Base-by-base conservation (phyloP, 1,140 invertebrate species). In the Drosophila navojoa region DNA sequence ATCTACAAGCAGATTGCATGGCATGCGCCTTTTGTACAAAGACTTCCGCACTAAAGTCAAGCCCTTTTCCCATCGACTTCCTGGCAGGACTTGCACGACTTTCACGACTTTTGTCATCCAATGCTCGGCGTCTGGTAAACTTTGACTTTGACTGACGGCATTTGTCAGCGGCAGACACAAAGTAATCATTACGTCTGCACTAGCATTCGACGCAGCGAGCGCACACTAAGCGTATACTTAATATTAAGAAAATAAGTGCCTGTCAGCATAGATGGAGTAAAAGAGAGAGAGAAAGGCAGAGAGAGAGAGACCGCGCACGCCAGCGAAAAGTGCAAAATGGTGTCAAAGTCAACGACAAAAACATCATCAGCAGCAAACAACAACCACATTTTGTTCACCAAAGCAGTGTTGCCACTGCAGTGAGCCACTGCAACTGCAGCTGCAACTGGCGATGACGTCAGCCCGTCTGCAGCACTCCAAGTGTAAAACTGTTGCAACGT, bases 221-320 rank as follows among this genome's bases (percentile, higher is more conserved):
- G 57, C 66, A 32, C 61, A 75, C 84, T 84, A 80, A 89, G 80
- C 84, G 84, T 90, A 84, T 89, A 89, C 84, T 89, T 89, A 89
- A 89, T 89, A 89, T 89, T 86, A 86, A 82, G 82, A 89, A 89
- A 90, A 89, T 89, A 89, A 89, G 80, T 84, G 84, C 68, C 84
- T 84, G 84, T 80, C 84, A 89, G 69, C n/a, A n/a, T n/a, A n/a
- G n/a, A n/a, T n/a, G n/a, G n/a, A n/a, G n/a, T n/a, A n/a, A n/a
- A n/a, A n/a, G n/a, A n/a, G n/a, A n/a, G n/a, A n/a, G n/a, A n/a
- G n/a, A n/a, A n/a, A n/a, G n/a, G n/a, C n/a, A n/a, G 11, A 38
- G 19, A 22, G 19, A 22, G 19, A 22, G 19, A 25, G 13, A 44
- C 50, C 68, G 62, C 72, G 79, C 72, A 77, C 71, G 79, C 54